These are phyloP conservation scores for Drosophila mojavensis DNA, from an alignment of 1,140 invertebrate genomes.

Conservation along the genomic window DNA sequence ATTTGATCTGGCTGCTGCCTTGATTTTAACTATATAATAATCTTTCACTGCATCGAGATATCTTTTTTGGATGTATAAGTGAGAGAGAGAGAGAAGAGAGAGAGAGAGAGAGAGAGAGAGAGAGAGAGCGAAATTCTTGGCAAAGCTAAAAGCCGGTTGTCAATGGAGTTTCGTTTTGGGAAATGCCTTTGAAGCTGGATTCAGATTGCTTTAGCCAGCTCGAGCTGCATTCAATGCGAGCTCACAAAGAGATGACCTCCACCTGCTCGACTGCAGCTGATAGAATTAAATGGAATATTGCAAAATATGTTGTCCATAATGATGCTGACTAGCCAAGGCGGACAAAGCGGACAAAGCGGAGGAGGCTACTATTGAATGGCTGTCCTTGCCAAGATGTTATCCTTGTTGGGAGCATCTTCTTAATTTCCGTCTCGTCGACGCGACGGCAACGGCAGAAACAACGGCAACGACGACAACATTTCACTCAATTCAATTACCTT, in stretches of 20 bases:
- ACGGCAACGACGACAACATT: constrained; percentile 70
- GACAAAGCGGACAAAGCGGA: not conserved
- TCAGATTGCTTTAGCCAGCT: constrained; percentile 21
- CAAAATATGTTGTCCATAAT: constrained; percentile 79
- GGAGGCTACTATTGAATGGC: constrained; percentile 67
- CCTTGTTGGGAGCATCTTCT: constrained; percentile 52
- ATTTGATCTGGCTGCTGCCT: not conserved
- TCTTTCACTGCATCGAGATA: too few species aligned
- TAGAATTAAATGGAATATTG: constrained; percentile 79
- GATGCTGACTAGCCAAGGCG: constrained; percentile 32
- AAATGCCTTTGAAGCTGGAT: constrained; percentile 28
- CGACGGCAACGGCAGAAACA: constrained; percentile 36
- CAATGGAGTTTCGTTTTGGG: constrained; percentile 14
- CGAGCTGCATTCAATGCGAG: constrained; percentile 57
- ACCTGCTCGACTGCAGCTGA: constrained; percentile 43
- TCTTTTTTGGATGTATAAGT: too few species aligned
- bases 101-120: too few species aligned
- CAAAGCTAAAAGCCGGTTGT: not conserved
- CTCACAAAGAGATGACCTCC: constrained; percentile 11
- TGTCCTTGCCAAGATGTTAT: constrained; percentile 29
- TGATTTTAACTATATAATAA: too few species aligned
- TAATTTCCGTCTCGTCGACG: constrained; percentile 75
- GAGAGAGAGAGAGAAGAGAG: too few species aligned
- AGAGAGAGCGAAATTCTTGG: too few species aligned
- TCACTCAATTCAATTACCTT: constrained; percentile 83